phyloP scores from a whole-genome alignment of 1,140 invertebrate species.

The Drosophila trapezifrons region DNA sequence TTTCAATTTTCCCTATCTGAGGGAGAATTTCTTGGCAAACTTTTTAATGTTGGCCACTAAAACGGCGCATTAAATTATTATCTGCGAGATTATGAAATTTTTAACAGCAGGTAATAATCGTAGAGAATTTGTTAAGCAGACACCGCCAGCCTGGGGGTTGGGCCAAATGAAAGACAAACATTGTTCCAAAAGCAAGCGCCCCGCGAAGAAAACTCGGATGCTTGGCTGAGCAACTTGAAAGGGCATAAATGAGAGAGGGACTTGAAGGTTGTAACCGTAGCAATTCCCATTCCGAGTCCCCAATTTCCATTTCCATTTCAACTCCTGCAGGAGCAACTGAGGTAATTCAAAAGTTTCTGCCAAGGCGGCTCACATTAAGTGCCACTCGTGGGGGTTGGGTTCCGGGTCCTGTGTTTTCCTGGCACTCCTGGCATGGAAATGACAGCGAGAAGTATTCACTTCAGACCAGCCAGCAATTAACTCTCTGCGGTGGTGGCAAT shows the following conservation, averaged over 20 bases:
- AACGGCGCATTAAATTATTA: conserved; percentile 79
- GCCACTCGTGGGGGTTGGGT: conserved; percentile 17
- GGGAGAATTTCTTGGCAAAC: conserved; percentile 67
- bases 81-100: conserved; percentile 81
- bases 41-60: conserved; percentile 78
- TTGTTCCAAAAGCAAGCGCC: conserved; percentile 39
- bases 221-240: conserved; percentile 79
- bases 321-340: conserved; percentile 57
- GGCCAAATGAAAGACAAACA: conserved; percentile 76
- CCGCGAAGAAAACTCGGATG: conserved; percentile 36
- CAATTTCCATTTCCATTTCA: conserved; percentile 30
- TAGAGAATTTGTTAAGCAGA: conserved; percentile 69
- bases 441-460: conserved; percentile 72
- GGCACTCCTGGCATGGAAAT: conserved; percentile 57
- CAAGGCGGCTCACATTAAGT: conserved; percentile 74
- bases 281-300: conserved; percentile 47
- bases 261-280: conserved; percentile 62
- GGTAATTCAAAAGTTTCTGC: conserved; percentile 79
- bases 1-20: conserved; percentile 35
- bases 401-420: conserved; percentile 13
- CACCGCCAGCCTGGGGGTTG: conserved; percentile 19
- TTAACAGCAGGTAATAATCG: conserved; percentile 83
- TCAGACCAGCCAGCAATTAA: conserved; percentile 73
- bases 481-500: conserved; percentile 39
- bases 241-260: conserved; percentile 72